These are phyloP conservation scores for Taurulus bubalis DNA, from an alignment of 2,113 vertebrate genomes.

Conservation along the genomic window DNA sequence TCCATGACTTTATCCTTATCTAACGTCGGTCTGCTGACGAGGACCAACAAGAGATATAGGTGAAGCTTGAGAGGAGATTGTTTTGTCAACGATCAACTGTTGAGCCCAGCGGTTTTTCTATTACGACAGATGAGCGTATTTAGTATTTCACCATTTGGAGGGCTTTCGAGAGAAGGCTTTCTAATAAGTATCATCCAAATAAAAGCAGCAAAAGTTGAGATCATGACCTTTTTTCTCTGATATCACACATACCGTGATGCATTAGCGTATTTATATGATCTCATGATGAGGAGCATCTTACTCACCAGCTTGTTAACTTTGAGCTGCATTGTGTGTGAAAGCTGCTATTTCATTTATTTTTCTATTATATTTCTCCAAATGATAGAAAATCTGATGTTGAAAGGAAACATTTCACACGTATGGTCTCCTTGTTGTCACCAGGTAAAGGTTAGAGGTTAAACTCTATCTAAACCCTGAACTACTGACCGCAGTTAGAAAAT, in stretches of 20 bases:
- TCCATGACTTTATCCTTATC: neutral
- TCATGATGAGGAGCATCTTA: neutral
- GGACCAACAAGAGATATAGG: neutral
- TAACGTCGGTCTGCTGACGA: neutral
- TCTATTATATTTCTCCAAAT: neutral
- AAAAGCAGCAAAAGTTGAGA: neutral
- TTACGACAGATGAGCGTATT: neutral
- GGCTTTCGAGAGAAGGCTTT: neutral
- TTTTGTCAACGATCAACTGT: neutral
- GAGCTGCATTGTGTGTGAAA: no score
- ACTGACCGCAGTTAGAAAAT: neutral
- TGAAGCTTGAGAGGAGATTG: neutral
- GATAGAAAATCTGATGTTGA: neutral
- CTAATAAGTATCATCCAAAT: neutral
- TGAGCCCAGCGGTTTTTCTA: neutral
- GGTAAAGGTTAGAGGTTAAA: neutral
- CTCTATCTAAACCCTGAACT: neutral
- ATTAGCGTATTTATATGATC: neutral
- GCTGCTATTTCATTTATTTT: neutral
- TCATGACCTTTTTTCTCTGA: neutral
- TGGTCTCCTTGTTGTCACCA: neutral
- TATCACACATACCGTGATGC: neutral
- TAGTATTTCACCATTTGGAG: neutral
- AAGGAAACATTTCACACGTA: neutral
- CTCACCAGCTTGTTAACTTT: neutral